phyloP scores from a whole-genome alignment of 2,113 vertebrate species.

The Triplophysa dalaica region DNA sequence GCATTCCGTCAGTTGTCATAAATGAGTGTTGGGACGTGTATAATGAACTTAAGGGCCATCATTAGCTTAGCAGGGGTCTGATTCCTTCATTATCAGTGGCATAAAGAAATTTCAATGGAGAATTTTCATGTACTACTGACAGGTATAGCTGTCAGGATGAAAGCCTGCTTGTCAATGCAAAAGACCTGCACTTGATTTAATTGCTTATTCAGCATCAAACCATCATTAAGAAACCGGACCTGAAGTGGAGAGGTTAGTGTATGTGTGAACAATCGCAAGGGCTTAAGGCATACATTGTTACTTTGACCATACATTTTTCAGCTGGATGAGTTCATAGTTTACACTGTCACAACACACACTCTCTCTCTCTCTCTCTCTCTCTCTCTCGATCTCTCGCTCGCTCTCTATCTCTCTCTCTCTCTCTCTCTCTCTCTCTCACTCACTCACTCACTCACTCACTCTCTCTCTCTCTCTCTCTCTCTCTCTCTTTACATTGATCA shows the following conservation, averaged over 20 bases:
- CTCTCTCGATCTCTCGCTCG: not conserved
- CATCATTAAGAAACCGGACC: constrained; percentile 33
- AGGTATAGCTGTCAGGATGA: constrained; percentile 53
- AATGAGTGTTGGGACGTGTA: constrained; percentile 40
- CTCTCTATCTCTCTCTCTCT: too few species aligned
- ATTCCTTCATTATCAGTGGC: constrained; percentile 56
- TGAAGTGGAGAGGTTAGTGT: constrained; percentile 14
- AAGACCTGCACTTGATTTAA: constrained; percentile 53
- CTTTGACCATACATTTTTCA: constrained; percentile 37
- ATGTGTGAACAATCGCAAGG: constrained; percentile 14
- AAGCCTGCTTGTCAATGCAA: constrained; percentile 40
- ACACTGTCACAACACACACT: constrained; percentile 32
- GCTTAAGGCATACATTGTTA: constrained; percentile 46
- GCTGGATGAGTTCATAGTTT: constrained; percentile 11
- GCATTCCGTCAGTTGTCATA: constrained; percentile 9
- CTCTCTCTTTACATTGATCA: too few species aligned
- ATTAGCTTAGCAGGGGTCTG: constrained; percentile 51
- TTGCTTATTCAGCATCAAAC: constrained; percentile 31
- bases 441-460: not conserved
- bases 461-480: too few species aligned
- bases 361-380: not conserved
- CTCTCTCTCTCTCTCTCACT: not conserved
- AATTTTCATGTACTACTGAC: constrained; percentile 45
- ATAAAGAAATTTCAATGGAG: constrained; percentile 53
- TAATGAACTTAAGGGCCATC: constrained; percentile 27